phyloP scores from a whole-genome alignment of 2,888 invertebrate genomes.

The Xanthia icteritia region DNA sequence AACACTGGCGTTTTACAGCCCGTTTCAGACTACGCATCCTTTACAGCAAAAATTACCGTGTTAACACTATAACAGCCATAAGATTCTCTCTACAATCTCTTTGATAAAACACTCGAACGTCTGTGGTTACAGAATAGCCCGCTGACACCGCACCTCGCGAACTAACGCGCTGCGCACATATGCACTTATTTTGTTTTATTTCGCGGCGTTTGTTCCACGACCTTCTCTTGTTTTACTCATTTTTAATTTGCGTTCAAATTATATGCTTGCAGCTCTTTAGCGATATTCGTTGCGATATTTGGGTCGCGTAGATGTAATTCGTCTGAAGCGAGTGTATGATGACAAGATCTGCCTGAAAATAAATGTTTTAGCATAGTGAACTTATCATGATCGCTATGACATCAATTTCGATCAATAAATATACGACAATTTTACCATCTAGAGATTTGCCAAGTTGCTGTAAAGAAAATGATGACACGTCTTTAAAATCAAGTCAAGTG shows the following conservation, averaged over 20 bases:
- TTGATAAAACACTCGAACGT: not conserved
- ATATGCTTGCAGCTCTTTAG: constrained; percentile 56
- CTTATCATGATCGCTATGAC: too few species aligned
- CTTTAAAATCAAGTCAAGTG: too few species aligned
- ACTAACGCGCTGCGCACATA: constrained; percentile 58
- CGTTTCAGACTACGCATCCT: not conserved
- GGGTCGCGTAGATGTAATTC: not conserved
- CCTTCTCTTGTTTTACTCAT: constrained; percentile 56
- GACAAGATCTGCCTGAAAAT: not conserved
- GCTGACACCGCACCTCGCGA: constrained; percentile 29
- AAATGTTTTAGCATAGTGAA: not conserved
- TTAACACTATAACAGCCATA: not conserved
- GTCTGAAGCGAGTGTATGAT: not conserved
- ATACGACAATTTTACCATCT: not conserved
- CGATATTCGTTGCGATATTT: constrained; percentile 21
- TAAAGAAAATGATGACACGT: too few species aligned
- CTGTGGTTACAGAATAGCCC: constrained; percentile 44
- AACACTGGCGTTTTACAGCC: not conserved
- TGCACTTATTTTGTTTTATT: constrained; percentile 62
- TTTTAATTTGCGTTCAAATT: constrained; percentile 62
- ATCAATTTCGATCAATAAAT: not conserved
- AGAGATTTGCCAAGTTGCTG: too few species aligned
- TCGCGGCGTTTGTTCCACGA: constrained; percentile 52
- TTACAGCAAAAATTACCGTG: not conserved
- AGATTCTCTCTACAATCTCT: constrained; percentile 7